Conservation (phyloP, 2,797 vertebrate species). For the Enteromius argenteus region DNA sequence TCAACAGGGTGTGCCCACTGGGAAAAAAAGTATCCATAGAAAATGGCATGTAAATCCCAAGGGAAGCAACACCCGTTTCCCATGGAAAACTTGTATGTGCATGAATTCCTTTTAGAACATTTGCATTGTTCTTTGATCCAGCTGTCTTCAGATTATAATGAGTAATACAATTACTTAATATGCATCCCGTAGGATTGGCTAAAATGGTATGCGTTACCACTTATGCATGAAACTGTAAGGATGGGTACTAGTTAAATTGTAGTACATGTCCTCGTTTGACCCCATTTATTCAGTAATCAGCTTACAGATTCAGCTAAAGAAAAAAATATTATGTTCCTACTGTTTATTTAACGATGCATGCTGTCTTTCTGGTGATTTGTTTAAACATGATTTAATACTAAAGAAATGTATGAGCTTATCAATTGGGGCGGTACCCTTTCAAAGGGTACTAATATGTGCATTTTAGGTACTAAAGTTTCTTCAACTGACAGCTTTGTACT, state of each 20-base stretch:
- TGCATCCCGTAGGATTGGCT: slow-evolving; percentile 12
- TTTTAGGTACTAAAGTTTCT: background rate
- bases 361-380: background rate
- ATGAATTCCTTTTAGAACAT: slow-evolving; percentile 39
- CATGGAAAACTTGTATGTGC: slow-evolving; percentile 44
- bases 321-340: background rate
- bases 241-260: background rate
- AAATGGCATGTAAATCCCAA: slow-evolving; percentile 17
- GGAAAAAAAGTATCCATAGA: slow-evolving; percentile 43
- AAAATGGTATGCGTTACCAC: background rate
- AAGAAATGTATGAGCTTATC: background rate
- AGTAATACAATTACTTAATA: slow-evolving; percentile 10
- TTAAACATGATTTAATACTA: background rate
- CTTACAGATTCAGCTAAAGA: background rate
- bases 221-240: background rate
- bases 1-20: slow-evolving; percentile 73
- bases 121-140: slow-evolving; percentile 28
- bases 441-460: background rate
- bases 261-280: background rate
- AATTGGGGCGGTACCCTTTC: background rate
- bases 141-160: slow-evolving; percentile 9
- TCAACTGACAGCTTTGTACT: background rate
- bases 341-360: background rate
- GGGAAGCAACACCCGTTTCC: slow-evolving; percentile 37
- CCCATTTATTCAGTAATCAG: background rate